Base-by-base conservation (phyloP, 2,797 vertebrate species). In the Enoplosus armatus region DNA sequence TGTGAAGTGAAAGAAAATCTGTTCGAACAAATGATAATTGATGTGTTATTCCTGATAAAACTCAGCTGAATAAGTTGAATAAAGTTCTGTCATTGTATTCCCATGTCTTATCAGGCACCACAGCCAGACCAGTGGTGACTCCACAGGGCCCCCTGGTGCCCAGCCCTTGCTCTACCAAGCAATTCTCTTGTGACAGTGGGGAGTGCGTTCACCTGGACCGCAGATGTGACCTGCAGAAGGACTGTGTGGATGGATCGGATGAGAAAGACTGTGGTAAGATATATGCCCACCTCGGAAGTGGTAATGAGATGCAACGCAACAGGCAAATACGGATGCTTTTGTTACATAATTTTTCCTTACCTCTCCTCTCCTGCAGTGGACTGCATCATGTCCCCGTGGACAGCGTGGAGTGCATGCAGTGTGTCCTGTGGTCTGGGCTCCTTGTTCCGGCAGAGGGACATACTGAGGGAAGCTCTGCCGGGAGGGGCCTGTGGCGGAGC, bases 201-300 rank as follows among this genome's bases (percentile, higher is more conserved):
- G 97, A 98, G 77, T 98, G 97, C 41, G 83, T 98, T 50, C 90
- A 94, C 18, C 62, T 87, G 12, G 91, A 94, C 47, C 94, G 79
- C 72, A 94, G 85, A 43, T 98, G 97, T 50, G 95, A 98, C 87
- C 93, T 97, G 64, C 93, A 60, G 47, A 92, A 51, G 0, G 94
- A 98, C 93, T 98, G 97, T 64, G 77, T 84, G 8, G 97, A 98
- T 0, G 94, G 96, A n/a, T 97, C 97, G 0, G 97, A 97, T 9
- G 97, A 98, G 77, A 92, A 71, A 3, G 78, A 86, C 91, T 98
- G 97, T 53, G 96, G 97, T 98, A 92, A 0, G 95, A 41, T 31
- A 18, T 1, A 8, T 50, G 4, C n/a, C 1, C 4, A 37, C 10
- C 3, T 65, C 9, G 29, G 24, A 74, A 24, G 7, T 0, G 37